Evolutionary conservation across 2,113 vertebrate genomes (phyloP), one percentile per base, ranked within the genome.

Genomic region (Odontophorus gujanensis): DNA sequence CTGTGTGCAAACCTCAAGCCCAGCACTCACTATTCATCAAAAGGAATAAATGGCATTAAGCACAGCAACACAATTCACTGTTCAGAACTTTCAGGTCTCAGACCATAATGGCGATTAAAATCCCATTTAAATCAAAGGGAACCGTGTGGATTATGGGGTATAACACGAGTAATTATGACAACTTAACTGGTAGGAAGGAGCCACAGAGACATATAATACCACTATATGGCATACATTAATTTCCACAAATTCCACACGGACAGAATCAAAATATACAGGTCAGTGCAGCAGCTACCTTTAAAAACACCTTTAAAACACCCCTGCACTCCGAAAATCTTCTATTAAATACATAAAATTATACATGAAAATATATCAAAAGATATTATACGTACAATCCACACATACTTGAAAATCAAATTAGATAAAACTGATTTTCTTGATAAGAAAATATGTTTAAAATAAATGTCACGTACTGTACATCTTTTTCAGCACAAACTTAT

Each of bases 401-500:
- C 90, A 81, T 90, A 13, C 43, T n/a, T 88, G 51, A 57, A 67
- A 77, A 4, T 18, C 73, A 53, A 73, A 69, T 15, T 90, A 53
- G 34, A 66, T 50, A 93, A 79, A 68, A 45, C 69, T 69, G 65
- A 81, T 82, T 85, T 69, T 89, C 59, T 20, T 73, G 17, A 47
- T n/a, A 89, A 59, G 5, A 79, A 90, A n/a, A n/a, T n/a, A n/a
- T n/a, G 63, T 85, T 87, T 24, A 17, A 48, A 77, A 73, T 2
- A 94, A 84, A 71, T 19, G 19, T 34, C 30, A 11, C 55, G 26
- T 7, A 30, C 43, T 12, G 13, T 32, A 19, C 25, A 24, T 13
- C 28, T 74, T 79, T 6, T 98, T 98, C 97, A 98, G 98, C 85
- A 99, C 98, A 95, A 99, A 98, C 97, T 97, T 40, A 78, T 11